phyloP scores from a whole-genome alignment of 2,888 invertebrate species.

The Cataglyphis albicans region DNA sequence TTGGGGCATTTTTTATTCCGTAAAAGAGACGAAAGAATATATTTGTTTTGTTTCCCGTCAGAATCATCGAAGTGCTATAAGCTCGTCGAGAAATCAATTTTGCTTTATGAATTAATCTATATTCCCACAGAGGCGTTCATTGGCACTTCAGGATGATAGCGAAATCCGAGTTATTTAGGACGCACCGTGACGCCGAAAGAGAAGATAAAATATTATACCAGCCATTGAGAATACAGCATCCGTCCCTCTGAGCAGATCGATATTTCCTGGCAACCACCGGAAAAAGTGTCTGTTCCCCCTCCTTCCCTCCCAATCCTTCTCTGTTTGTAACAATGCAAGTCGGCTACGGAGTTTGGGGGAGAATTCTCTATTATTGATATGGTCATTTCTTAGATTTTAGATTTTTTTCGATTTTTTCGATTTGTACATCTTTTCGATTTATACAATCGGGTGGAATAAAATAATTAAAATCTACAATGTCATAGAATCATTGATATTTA shows the following conservation, averaged over 20 bases:
- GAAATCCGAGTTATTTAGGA: slow-evolving; percentile 77
- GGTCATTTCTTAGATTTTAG: neutral
- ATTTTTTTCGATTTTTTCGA: too few species aligned
- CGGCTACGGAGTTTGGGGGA: slow-evolving; percentile 77
- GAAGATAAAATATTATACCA: slow-evolving; percentile 79
- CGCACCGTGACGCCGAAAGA: slow-evolving; percentile 65
- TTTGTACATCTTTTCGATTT: neutral
- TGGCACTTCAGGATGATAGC: slow-evolving; percentile 59
- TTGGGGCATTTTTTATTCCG: neutral
- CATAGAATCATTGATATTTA: neutral
- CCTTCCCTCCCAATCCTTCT: slow-evolving; percentile 73
- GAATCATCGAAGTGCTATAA: neutral
- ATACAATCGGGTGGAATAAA: neutral
- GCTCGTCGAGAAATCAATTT: neutral
- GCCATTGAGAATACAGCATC: slow-evolving; percentile 82
- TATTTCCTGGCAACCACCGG: slow-evolving; percentile 84
- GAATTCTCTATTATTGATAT: slow-evolving; percentile 50
- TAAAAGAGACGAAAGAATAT: neutral
- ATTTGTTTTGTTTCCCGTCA: neutral
- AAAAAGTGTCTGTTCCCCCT: slow-evolving; percentile 81
- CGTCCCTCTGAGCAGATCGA: slow-evolving; percentile 83
- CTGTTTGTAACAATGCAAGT: slow-evolving; percentile 84
- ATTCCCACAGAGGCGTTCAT: neutral
- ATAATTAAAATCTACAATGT: neutral
- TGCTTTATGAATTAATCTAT: slow-evolving; percentile 19